Conservation (phyloP, 2,113 vertebrate genomes). For the Cichladusa arquata region DNA sequence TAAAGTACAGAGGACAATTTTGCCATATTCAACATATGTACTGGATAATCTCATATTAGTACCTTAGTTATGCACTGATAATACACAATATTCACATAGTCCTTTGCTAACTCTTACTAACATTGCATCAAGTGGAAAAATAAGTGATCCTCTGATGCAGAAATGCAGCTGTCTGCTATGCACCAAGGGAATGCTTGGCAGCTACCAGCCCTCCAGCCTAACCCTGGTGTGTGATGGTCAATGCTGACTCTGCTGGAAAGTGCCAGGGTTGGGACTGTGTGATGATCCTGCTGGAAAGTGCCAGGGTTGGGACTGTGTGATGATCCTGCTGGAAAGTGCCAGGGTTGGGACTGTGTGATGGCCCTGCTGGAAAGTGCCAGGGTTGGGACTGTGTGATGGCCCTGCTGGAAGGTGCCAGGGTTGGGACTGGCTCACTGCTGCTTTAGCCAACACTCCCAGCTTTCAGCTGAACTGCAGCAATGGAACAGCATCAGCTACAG, state of each 20-base stretch:
- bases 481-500: neutral
- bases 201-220: neutral
- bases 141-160: neutral
- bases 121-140: neutral
- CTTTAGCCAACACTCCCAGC: neutral
- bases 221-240: neutral
- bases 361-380: too few relatives aligned
- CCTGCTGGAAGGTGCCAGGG: too few relatives aligned
- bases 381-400: too few relatives aligned
- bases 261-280: neutral
- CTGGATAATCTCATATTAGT: neutral
- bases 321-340: too few relatives aligned
- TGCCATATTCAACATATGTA: neutral
- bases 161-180: neutral
- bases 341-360: too few relatives aligned
- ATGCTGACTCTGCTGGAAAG: neutral
- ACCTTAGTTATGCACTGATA: neutral
- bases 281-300: too few relatives aligned
- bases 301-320: too few relatives aligned
- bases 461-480: neutral
- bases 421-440: neutral
- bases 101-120: neutral
- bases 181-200: neutral
- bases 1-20: neutral
- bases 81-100: neutral